Evolutionary conservation across 2,888 invertebrate genomes (phyloP).

Genomic region (Synergus umbraculus): DNA sequence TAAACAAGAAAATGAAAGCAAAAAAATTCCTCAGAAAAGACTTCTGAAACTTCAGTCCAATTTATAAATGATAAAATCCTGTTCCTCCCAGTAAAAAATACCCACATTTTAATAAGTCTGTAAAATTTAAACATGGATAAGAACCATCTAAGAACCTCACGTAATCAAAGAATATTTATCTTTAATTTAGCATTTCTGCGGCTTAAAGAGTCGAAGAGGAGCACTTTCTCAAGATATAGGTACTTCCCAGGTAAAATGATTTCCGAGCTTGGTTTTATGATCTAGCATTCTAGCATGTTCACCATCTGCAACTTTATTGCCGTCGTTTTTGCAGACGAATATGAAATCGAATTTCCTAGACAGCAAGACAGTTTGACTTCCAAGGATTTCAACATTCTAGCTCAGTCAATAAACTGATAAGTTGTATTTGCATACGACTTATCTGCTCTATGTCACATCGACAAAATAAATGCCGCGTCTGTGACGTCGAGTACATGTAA

Average conservation of each 20-base stretch:
- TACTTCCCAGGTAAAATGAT: conserved; percentile 27
- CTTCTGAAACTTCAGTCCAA: too few relatives aligned
- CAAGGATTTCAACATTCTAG: conserved; percentile 69
- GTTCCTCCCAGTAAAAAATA: too few relatives aligned
- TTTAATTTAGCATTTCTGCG: conserved; percentile 17
- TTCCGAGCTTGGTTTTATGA: conserved; percentile 36
- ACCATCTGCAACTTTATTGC: conserved; percentile 40
- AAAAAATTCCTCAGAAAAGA: too few relatives aligned
- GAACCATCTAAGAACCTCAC: neutral
- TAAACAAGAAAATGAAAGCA: too few relatives aligned
- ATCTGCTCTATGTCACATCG: conserved; percentile 50
- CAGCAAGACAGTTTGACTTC: conserved; percentile 39
- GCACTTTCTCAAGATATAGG: conserved; percentile 24
- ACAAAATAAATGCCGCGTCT: conserved; percentile 34
- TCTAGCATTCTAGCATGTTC: conserved; percentile 33
- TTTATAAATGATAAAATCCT: too few relatives aligned
- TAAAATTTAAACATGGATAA: neutral
- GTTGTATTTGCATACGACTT: conserved; percentile 56
- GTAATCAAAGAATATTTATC: neutral
- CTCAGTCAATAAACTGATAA: conserved; percentile 57
- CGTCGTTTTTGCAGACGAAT: conserved; percentile 8
- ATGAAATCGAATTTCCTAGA: conserved; percentile 40
- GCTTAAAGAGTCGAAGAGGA: conserved; percentile 14
- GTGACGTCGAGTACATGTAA: conserved; percentile 39
- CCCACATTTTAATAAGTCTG: neutral